phyloP scores from a whole-genome alignment of 2,797 vertebrate genomes.

The Tapirus indicus region DNA sequence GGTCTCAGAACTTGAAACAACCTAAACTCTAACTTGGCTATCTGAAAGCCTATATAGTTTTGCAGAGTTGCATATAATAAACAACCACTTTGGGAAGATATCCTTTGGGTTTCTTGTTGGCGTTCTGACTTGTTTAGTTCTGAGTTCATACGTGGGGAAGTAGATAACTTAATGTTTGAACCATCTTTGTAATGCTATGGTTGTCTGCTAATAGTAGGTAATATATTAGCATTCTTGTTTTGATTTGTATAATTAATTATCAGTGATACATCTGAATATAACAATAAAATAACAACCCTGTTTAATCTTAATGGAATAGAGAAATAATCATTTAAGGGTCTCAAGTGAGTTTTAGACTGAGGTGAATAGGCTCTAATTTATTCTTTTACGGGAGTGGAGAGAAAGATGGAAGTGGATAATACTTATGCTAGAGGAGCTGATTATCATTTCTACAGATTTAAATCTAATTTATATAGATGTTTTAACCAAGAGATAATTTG shows the following conservation, averaged over 20 bases:
- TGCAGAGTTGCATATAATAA: not conserved
- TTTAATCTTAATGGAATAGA: constrained; percentile 30
- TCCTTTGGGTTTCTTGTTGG: not conserved
- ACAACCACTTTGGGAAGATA: not conserved
- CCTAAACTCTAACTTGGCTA: not conserved
- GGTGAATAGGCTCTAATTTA: not conserved
- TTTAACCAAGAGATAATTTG: not conserved
- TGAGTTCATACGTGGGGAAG: not conserved
- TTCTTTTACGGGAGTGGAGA: not conserved
- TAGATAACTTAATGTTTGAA: not conserved
- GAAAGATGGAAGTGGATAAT: not conserved
- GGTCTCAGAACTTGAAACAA: not conserved
- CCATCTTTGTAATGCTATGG: not conserved
- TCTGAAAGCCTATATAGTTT: not conserved
- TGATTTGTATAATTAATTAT: constrained; percentile 7
- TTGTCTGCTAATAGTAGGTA: not conserved
- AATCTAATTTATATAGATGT: not conserved
- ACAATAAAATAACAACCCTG: not conserved
- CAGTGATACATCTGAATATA: not conserved
- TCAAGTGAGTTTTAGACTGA: not conserved
- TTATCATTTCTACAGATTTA: not conserved
- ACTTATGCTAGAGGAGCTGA: not conserved
- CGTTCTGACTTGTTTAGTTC: not conserved
- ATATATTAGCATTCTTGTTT: not conserved
- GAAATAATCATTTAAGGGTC: constrained; percentile 9